Conservation (phyloP, 2,888 invertebrate genomes). For the Malthinus flaveolus region DNA sequence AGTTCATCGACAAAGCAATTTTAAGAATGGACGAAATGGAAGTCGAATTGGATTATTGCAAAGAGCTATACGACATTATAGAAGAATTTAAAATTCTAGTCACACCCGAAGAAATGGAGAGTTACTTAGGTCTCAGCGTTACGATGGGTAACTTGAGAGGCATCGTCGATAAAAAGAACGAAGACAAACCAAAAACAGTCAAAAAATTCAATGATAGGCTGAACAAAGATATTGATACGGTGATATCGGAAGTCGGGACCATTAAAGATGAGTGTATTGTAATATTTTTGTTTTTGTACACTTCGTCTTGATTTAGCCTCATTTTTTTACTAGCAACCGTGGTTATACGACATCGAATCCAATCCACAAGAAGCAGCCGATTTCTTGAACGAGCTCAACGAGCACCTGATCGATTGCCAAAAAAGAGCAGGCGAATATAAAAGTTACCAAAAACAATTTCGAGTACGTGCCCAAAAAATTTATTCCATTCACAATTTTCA, state of each 20-base stretch:
- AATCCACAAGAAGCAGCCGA: constrained; percentile 67
- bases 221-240: constrained; percentile 74
- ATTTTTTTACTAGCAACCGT: constrained; percentile 63
- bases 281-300: constrained; percentile 28
- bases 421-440: constrained; percentile 75
- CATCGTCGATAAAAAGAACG: constrained; percentile 69
- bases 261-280: constrained; percentile 75
- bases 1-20: constrained; percentile 69
- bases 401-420: constrained; percentile 66
- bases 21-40: constrained; percentile 71
- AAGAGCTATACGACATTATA: constrained; percentile 82
- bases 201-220: constrained; percentile 72
- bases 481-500: neutral
- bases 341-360: constrained; percentile 74
- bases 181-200: constrained; percentile 70
- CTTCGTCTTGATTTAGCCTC: neutral
- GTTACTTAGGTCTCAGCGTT: constrained; percentile 66
- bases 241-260: constrained; percentile 73
- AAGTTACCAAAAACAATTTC: constrained; percentile 82
- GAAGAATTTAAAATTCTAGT: constrained; percentile 77
- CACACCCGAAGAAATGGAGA: constrained; percentile 70
- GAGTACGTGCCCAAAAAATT: constrained; percentile 56
- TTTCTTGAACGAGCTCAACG: constrained; percentile 65
- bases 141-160: constrained; percentile 67
- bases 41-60: constrained; percentile 73